A percentile compares a stretch with the other conserved stretches of the same genome.
Evolutionary conservation across 2,888 invertebrate species (phyloP).

Genomic region (Autographa pulchrina): DNA sequence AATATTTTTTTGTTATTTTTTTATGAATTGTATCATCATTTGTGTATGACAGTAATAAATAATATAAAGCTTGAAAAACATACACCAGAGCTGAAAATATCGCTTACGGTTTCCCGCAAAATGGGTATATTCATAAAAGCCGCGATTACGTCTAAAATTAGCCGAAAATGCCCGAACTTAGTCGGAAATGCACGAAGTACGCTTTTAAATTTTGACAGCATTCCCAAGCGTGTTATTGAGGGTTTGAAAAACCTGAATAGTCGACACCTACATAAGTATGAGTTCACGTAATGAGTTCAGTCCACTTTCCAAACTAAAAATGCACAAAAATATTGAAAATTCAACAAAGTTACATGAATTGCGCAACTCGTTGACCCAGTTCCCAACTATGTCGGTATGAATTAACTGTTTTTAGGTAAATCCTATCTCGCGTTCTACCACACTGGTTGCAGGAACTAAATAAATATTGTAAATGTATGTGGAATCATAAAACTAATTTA

Average conservation of each 20-base stretch:
- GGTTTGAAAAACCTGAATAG: constrained; percentile 1
- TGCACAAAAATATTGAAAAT: constrained; percentile 30
- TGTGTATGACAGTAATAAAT: background rate
- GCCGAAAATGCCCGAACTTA: background rate
- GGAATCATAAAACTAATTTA: constrained; percentile 32
- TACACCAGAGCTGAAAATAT: background rate
- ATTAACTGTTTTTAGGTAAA: constrained; percentile 50
- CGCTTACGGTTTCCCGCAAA: background rate
- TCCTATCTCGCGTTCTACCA: constrained; percentile 27
- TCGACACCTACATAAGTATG: background rate
- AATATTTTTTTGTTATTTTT: background rate
- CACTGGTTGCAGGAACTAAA: constrained; percentile 19
- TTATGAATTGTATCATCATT: background rate
- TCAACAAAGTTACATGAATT: constrained; percentile 27
- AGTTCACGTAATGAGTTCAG: constrained; percentile 1
- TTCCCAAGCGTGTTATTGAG: background rate
- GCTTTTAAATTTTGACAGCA: background rate
- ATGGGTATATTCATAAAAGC: background rate
- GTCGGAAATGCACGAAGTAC: background rate
- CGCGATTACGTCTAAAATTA: background rate
- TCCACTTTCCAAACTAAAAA: constrained; percentile 20
- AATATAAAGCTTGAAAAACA: background rate
- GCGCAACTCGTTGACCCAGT: constrained; percentile 39
- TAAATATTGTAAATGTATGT: constrained; percentile 23
- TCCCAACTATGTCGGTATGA: constrained; percentile 29